Base-by-base conservation (phyloP, 2,888 invertebrate genomes). In the Caenorhabditis sp. region DNA sequence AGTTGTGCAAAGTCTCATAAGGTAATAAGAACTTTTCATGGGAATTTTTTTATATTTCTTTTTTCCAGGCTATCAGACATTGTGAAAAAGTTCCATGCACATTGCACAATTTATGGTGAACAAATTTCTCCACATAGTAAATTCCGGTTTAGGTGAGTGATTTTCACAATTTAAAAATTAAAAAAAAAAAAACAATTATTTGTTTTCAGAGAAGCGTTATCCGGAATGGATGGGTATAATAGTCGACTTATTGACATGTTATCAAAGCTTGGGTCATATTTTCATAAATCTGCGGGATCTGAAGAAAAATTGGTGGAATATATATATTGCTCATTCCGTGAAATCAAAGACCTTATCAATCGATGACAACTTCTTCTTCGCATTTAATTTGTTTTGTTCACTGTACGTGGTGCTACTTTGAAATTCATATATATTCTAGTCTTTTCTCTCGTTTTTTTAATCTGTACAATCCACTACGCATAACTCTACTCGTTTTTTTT, bases 91-190 rank as follows among this genome's bases (percentile, higher is more conserved):
- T 49, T 86, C 66, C 84, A 85, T 67, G 68, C 76, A 17, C 82
- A 80, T 17, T 95, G 95, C 89, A 91, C 92, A 84, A 92, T 92
- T 81, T 94, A 93, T 85, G 93, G 93, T 20, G 95, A 95, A 83
- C 91, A 91, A 78, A 92, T 93, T 85, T 93, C 94, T 14, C 93
- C 94, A 21, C 94, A 94, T 87, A 92, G 93, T 60, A 93, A 95
- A 87, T 94, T 95, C 89, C 93, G 94, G 84, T 93, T 94, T 87
- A 92, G 93, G 87, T 86, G 43, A 65, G 80, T 54, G 1, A 10
- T 50, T 53, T 63, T 49, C 56, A 14, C n/a, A 53, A 27, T 14
- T 3, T 26, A 3, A 27, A n/a, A 43, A 7, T 17, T 38, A 17
- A 36, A 17, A 31, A 21, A n/a, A 61, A 36, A 38, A n/a, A 20